Evolutionary conservation across 2,113 vertebrate species (phyloP).

Genomic region (Glaucomys volans): DNA sequence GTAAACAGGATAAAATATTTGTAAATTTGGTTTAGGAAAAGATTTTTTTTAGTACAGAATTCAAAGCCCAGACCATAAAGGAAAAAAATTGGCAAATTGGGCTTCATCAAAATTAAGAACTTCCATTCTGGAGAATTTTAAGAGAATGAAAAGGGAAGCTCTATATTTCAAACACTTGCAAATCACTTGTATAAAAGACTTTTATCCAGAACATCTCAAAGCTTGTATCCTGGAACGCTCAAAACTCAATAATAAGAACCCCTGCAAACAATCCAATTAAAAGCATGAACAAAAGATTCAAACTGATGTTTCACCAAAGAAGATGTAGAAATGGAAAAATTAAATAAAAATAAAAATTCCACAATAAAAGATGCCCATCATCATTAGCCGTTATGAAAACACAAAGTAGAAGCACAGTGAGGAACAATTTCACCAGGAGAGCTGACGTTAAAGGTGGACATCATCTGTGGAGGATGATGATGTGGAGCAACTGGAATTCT

Average conservation of each 20-base stretch:
- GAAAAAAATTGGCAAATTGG: not conserved
- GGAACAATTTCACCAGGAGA: not conserved
- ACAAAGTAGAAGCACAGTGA: not conserved
- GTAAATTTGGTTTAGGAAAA: conserved; percentile 18
- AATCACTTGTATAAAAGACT: not conserved
- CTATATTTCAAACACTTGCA: not conserved
- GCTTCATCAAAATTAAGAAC: not conserved
- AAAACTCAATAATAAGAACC: not conserved
- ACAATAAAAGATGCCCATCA: not conserved
- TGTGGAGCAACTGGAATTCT: not conserved
- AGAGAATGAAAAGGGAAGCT: not conserved
- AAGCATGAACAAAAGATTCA: no score
- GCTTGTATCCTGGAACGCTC: not conserved
- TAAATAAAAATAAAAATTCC: no score
- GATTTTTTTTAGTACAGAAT: not conserved
- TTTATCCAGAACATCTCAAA: not conserved
- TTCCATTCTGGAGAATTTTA: not conserved
- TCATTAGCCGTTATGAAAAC: not conserved
- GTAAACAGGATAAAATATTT: not conserved
- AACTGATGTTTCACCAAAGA: no score
- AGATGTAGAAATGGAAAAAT: no score
- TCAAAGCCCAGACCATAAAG: not conserved
- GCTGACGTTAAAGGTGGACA: not conserved
- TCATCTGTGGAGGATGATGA: not conserved
- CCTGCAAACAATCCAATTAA: not conserved